Evolutionary conservation across 53 echinoderm and acorn worm species (phyloP), one percentile per base, ranked within the genome.

Genomic region (Patiria pectinifera): DNA sequence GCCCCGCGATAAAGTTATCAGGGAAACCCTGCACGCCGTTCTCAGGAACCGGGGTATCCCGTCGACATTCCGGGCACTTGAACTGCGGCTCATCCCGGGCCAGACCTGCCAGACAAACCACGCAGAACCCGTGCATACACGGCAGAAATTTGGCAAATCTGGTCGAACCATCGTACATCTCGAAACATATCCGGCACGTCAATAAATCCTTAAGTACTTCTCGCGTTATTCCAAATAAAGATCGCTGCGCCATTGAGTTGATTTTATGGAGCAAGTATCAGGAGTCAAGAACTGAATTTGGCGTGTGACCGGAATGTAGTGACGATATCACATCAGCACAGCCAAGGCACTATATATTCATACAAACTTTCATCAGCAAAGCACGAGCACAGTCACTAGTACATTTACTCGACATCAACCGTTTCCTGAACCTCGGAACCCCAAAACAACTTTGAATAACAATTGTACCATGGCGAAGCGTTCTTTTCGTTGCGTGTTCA

Each of bases 91-190:
- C 22, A 6, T 53, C 71, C 3, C 74, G 43, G 66, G 80, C 89
- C 69, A 77, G 84, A 21, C 80, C 8, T 11, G 45, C 84, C 19
- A 95, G 90, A 69, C 95, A 95, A 16, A 78, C 48, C 2, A 49
- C 72, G 69, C 95, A 95, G 59, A 92, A 95, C 46, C 92, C 89
- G 60, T 95, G 95, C 21, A 95, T 86, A 66, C 95, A 95, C 44
- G 94, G 95, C 49, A 95, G 86, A 59, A 80, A 89, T 80, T 95
- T 95, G 9, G 95, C 95, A 21, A 12, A 10, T 13, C 62, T 79
- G 14, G 59, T 24, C 11, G 11, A 16, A 9, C 43, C 82, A 45
- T 93, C 93, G 53, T 87, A 93, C 19, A 7, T 60, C 66, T 93
- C 93, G 6, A 21, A 48, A 48, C 93, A 93, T 0, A 93, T 35